Evolutionary conservation across 2,797 vertebrate species (phyloP), one percentile per base, ranked within the genome.

Genomic region (Sebastes nivosus): DNA sequence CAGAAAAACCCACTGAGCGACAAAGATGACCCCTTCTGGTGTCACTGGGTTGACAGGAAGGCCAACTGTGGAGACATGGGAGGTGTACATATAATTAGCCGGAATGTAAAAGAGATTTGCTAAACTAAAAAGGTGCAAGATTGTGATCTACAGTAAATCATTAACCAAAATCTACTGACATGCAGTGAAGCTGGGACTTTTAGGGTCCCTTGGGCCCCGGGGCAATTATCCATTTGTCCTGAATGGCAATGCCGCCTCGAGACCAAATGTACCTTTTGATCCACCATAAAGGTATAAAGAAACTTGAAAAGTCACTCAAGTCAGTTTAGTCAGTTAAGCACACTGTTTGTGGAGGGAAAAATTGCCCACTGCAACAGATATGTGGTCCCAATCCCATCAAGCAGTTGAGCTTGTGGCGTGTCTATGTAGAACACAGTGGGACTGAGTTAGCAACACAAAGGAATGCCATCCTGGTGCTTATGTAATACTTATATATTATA

Each of bases 1-100:
- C 67, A 93, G 50, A 36, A 92, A 68, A 13, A 84, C 67, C 91
- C 92, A 92, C 70, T 86, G 75, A 18, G 58, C 22, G 2, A 92
- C 82, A 18, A 83, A 82, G n/a, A 88, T 66, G 32, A 91, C 85
- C 11, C 78, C 90, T 20, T 90, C 90, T 12, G 86, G 72, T 25
- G 88, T 93, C 66, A 91, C 67, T 30, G 50, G 60, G 30, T 75
- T 75, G 8, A 85, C 67, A 14, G 84, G 83, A 32, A 88, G 54
- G 18, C 59, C 55, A 36, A 58, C 92, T 95, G 59, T 57, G 42
- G 75, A 9, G 36, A 72, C 14, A 36, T 14, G 1, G n/a, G 4
- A 57, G 50, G 14, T 7, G n/a, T 12, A 36, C 18, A 54, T 46
- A 42, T 11, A 25, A 66, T 58, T 65, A 34, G 20, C 25, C 1